Evolutionary conservation across 2,797 vertebrate genomes (phyloP), one percentile per base, ranked within the genome.

Genomic region (Microchirus variegatus): DNA sequence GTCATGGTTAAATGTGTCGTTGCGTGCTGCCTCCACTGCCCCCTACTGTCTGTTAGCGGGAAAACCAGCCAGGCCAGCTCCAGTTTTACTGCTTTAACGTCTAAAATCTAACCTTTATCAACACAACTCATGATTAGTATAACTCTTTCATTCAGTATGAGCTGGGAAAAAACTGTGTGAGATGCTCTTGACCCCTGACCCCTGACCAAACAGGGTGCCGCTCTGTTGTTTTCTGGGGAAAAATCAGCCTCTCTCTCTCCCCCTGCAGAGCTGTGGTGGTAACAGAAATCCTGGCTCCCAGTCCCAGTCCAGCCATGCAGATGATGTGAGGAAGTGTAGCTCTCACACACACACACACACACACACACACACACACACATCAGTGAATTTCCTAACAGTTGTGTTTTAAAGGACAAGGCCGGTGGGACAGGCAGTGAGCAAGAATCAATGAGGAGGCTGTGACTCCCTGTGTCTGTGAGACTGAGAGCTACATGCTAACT

Each of bases 361-460:
- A 77, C 55, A 70, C 58, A 49, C 67, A 72, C 58, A 88, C 69
- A 53, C 80, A 50, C 67, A 75, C 59, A 89, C 67, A 56, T 78
- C 86, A 73, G 78, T 87, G 80, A 80, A 56, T 84, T 85, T 91
- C 90, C 90, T 90, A 78, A 83, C 79, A 70, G 84, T 75, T 65
- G 52, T 90, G 92, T 90, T 93, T 90, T 92, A 92, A 91, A 84
- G 91, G 91, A 89, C 87, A 89, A 70, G 85, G 64, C 87, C 87
- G 46, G 72, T 70, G 87, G 85, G 87, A 89, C 76, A 62, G 76
- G 51, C 81, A 87, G 76, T 79, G 85, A 94, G 90, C 82, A 41
- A 86, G 91, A 92, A 94, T 94, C 93, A 89, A 92, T 94, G 90
- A 83, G 87, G 77, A 86, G 83, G 86, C 77, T 16, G 78, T 71